These are phyloP conservation scores for Dendrolimus pini DNA, from an alignment of 2,888 invertebrate species.

Conservation along the genomic window DNA sequence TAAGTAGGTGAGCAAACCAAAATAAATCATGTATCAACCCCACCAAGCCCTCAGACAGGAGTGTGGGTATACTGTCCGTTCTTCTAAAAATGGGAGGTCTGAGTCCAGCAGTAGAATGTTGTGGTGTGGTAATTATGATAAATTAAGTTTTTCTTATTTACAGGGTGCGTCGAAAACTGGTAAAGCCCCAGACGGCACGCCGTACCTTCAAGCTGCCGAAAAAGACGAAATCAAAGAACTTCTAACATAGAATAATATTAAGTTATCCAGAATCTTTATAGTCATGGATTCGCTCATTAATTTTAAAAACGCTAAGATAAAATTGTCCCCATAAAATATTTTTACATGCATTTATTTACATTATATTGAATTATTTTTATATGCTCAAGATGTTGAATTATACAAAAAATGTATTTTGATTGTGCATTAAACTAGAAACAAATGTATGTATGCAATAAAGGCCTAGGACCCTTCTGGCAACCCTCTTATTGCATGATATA, in stretches of 20 bases:
- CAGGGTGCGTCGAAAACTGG: constrained; percentile 90
- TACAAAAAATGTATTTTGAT: constrained; percentile 46
- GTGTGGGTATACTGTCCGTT: too few relatives aligned
- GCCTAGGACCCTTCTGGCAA: constrained; percentile 26
- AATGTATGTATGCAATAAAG: constrained; percentile 28
- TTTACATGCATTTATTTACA: constrained; percentile 73
- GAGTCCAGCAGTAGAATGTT: too few relatives aligned
- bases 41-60: too few relatives aligned
- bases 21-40: too few relatives aligned
- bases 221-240: constrained; percentile 93
- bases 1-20: too few relatives aligned
- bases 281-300: constrained; percentile 37
- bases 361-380: constrained; percentile 68
- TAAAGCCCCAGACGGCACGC: constrained; percentile 90
- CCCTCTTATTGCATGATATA: constrained; percentile 11
- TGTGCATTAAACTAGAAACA: constrained; percentile 62
- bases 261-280: constrained; percentile 14
- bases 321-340: constrained; percentile 52
- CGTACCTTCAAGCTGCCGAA: constrained; percentile 93
- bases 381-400: constrained; percentile 51
- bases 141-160: constrained; percentile 21
- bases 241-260: constrained; percentile 46
- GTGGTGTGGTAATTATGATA: too few relatives aligned
- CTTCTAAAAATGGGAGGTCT: too few relatives aligned
- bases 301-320: constrained; percentile 48